These are phyloP conservation scores for Lethenteron reissneri DNA, from an alignment of 2,113 vertebrate species.

Conservation along the genomic window DNA sequence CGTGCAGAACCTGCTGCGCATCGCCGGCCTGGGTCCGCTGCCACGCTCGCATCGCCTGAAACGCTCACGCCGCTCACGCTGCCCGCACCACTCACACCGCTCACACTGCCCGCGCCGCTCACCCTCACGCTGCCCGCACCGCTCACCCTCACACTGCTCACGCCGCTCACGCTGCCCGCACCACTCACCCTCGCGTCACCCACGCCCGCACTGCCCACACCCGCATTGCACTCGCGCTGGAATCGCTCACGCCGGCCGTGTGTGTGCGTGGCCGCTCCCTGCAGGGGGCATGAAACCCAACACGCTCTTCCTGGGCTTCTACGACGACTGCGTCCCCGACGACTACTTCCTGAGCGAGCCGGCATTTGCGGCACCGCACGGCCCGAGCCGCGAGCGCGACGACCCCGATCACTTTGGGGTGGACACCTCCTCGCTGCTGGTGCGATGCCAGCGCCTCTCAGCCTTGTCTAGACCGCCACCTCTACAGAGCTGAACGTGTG, in stretches of 20 bases:
- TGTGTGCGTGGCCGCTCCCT: not conserved
- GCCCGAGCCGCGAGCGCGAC: conserved; percentile 6
- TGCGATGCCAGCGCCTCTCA: no score
- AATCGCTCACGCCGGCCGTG: not conserved
- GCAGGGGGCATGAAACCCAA: conserved; percentile 70
- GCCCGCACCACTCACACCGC: not conserved
- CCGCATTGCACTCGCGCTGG: not conserved
- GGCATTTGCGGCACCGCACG: conserved; percentile 10
- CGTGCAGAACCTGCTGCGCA: conserved; percentile 61
- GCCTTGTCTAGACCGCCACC: no score
- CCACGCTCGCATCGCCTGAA: not conserved
- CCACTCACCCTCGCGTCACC: not conserved
- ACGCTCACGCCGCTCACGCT: not conserved
- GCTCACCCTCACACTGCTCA: not conserved
- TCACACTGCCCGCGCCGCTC: not conserved
- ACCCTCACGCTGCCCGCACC: not conserved
- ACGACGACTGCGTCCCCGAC: conserved; percentile 26
- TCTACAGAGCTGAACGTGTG: no score
- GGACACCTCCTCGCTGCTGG: conserved; percentile 30
- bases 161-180: not conserved
- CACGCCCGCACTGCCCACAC: not conserved
- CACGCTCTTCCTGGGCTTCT: conserved; percentile 61
- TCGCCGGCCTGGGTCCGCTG: conserved; percentile 54
- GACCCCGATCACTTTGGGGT: conserved; percentile 35
- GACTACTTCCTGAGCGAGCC: conserved; percentile 28